These are phyloP conservation scores for Lordiphosa mommai DNA, from an alignment of 1,140 invertebrate species.

Conservation along the genomic window DNA sequence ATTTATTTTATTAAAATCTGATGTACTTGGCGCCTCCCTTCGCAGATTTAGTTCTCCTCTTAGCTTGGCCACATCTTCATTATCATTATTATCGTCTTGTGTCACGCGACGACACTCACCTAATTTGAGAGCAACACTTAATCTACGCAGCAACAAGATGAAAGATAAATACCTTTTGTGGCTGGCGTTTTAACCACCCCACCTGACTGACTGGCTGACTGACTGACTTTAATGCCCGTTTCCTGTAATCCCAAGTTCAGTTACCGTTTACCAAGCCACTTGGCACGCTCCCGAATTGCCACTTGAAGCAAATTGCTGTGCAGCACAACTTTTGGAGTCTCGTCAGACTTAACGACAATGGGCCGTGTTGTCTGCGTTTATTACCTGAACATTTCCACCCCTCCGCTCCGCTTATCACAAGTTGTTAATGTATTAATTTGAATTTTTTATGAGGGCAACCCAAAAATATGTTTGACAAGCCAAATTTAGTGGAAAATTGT, in stretches of 20 bases:
- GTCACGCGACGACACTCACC: conserved; percentile 56
- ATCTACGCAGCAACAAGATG: conserved; percentile 60
- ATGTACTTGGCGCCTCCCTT: no score
- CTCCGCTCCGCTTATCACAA: conserved; percentile 29
- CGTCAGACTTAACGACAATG: conserved; percentile 42
- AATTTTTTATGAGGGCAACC: conserved; percentile 49
- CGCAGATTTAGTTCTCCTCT: no score
- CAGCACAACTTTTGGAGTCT: conserved; percentile 46
- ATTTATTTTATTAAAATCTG: no score
- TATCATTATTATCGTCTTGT: conserved; percentile 14
- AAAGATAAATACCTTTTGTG: conserved; percentile 74
- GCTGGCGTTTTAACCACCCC: conserved; percentile 22
- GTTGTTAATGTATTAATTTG: conserved; percentile 73
- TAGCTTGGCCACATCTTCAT: no score
- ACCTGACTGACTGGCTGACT: conserved; percentile 6
- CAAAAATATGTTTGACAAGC: conserved; percentile 70
- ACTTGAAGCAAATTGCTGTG: conserved; percentile 69
- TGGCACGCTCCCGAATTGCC: conserved; percentile 73
- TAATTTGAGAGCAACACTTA: conserved; percentile 63
- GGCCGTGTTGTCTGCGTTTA: conserved; percentile 39
- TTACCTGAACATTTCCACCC: conserved; percentile 36
- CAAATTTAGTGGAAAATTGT: conserved; percentile 77
- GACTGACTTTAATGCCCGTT: not conserved
- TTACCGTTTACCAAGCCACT: conserved; percentile 63
- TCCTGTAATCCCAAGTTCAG: conserved; percentile 29